Evolutionary conservation across 2,113 vertebrate species (phyloP).

Genomic region (Pluvialis apricaria): DNA sequence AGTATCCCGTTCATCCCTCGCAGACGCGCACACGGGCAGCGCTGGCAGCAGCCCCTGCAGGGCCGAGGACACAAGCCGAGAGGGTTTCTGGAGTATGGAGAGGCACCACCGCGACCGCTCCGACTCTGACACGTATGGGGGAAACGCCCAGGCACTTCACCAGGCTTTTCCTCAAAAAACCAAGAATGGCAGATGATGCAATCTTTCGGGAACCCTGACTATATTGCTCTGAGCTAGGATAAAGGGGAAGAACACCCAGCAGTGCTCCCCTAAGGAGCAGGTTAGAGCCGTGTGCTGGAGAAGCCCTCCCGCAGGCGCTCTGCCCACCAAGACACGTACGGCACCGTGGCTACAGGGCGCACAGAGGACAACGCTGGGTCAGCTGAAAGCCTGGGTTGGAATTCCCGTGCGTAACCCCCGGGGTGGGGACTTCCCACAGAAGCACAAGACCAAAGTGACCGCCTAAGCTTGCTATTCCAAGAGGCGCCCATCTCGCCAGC

Average conservation of each 20-base stretch:
- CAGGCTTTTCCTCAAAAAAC: not conserved
- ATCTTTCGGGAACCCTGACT: not conserved
- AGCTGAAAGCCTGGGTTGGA: accelerated
- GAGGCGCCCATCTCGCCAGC: not conserved
- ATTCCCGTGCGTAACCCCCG: not conserved
- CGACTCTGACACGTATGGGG: too few species aligned
- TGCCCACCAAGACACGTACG: not conserved
- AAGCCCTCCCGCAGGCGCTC: accelerated
- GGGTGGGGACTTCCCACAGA: not conserved
- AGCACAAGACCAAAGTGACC: not conserved
- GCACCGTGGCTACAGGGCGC: not conserved
- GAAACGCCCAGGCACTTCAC: not conserved
- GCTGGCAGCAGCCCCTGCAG: not conserved
- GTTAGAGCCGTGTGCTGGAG: accelerated
- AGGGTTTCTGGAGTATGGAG: not conserved
- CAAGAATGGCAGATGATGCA: not conserved
- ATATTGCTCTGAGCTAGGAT: not conserved
- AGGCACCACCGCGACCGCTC: not conserved
- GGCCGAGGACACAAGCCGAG: not conserved
- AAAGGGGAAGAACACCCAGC: not conserved
- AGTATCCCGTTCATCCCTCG: not conserved
- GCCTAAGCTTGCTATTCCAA: not conserved
- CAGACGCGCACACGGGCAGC: not conserved
- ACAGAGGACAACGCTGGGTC: accelerated
- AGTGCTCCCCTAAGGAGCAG: accelerated